Evolutionary conservation across 2,113 vertebrate species (phyloP), one percentile per base, ranked within the genome.

Genomic region (Penelope pileata): DNA sequence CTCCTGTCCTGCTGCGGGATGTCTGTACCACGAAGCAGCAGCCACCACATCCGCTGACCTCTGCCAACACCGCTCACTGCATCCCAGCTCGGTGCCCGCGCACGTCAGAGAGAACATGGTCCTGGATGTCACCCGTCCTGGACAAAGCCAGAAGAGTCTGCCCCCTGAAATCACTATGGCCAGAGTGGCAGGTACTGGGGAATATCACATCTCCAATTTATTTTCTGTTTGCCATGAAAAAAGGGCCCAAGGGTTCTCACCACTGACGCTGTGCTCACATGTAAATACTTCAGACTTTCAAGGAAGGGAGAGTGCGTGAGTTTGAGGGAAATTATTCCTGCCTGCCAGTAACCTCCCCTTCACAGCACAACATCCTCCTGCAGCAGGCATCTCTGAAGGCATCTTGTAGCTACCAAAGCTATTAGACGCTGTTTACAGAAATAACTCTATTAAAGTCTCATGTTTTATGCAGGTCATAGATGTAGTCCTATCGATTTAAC

Each of bases 391-490:
- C 73, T 93, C 89, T 69, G 27, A 4, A 87, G 80, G 18, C 85
- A 70, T 21, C 30, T 76, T 83, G 60, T 79, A 43, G 66, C 66
- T 53, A 82, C 51, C 43, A 90, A 58, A 63, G 82, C 86, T 81
- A 30, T 70, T 94, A 92, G 77, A 58, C 53, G 30, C 38, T 79
- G 66, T 77, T 94, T 90, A 81, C 91, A 70, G 63, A 68, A 94
- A 91, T 36, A 94, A 95, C 89, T 90, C 88, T 80, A 21, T 73
- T 91, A 92, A 89, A 75, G n/a, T 45, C 85, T 91, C 92, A 50
- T 92, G 94, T 97, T 97, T 96, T 88, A 87, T 95, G 97, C 96
- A 94, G 82, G 67, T 86, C 45, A 48, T 43, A 86, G 88, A 76
- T 53, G 45, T 26, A 70, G 85, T 56, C 43, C 76, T 95, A 95